Evolutionary conservation across 2,888 invertebrate genomes (phyloP).

Genomic region (Mechanitis mazaeus): DNA sequence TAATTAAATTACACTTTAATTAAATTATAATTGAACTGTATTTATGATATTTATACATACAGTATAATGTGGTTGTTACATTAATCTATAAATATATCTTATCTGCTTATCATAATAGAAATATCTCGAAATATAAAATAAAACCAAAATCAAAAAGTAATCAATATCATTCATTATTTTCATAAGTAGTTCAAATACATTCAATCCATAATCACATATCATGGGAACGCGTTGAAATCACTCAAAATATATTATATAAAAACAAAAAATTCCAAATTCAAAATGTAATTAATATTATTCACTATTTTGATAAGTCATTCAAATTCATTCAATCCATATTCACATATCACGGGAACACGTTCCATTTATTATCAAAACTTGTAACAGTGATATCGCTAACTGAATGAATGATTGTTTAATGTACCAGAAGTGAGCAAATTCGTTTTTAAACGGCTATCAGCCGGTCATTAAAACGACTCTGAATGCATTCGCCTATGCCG

Average conservation of each 20-base stretch:
- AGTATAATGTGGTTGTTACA: too few species aligned
- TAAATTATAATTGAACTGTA: not conserved
- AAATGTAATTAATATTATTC: not conserved
- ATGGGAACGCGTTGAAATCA: constrained; percentile 1
- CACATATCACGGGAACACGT: constrained; percentile 11
- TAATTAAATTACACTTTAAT: not conserved
- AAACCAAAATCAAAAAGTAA: not conserved
- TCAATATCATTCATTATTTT: not conserved
- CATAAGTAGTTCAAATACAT: not conserved
- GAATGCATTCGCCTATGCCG: constrained; percentile 43
- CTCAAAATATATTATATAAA: not conserved
- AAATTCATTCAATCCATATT: not conserved
- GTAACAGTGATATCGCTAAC: constrained; percentile 29
- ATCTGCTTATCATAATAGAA: too few species aligned
- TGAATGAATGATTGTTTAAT: constrained; percentile 67
- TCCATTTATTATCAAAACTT: constrained; percentile 16
- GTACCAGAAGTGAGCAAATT: constrained; percentile 78
- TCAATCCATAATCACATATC: not conserved
- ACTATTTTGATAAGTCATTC: not conserved
- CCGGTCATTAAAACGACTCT: constrained; percentile 69
- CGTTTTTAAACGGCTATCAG: constrained; percentile 78
- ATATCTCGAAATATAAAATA: not conserved
- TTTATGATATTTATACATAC: not conserved
- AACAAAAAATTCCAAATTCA: not conserved
- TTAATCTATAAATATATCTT: not conserved